These are phyloP conservation scores for Thymelicus acteon DNA, from an alignment of 2,888 invertebrate species.

Conservation along the genomic window DNA sequence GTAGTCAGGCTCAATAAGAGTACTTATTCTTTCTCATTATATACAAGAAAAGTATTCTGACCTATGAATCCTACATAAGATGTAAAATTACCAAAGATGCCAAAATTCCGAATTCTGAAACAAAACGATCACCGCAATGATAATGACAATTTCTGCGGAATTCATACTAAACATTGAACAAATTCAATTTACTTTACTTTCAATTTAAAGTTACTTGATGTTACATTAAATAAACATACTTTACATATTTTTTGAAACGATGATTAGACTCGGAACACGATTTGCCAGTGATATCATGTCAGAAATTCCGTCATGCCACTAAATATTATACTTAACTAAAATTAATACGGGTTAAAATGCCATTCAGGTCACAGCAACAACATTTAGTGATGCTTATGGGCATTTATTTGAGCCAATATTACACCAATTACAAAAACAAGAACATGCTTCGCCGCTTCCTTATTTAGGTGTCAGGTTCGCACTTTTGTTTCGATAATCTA, in stretches of 20 bases:
- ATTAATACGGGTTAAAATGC: constrained; percentile 42
- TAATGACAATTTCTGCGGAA: neutral
- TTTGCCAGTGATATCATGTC: constrained; percentile 11
- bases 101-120: neutral
- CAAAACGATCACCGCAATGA: neutral
- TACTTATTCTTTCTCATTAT: too few species aligned
- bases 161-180: constrained; percentile 9
- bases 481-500: constrained; percentile 53
- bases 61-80: too few species aligned
- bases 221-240: constrained; percentile 23
- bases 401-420: constrained; percentile 43
- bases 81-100: neutral
- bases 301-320: constrained; percentile 16
- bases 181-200: constrained; percentile 3
- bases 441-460: constrained; percentile 41
- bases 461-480: constrained; percentile 45
- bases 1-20: too few species aligned
- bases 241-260: constrained; percentile 29
- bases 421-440: constrained; percentile 48
- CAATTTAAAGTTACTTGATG: too few species aligned
- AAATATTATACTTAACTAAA: constrained; percentile 43
- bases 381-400: constrained; percentile 50
- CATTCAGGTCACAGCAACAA: constrained; percentile 46
- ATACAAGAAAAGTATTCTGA: too few species aligned
- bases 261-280: constrained; percentile 17